Base-by-base conservation (phyloP, 2,888 invertebrate species). In the Diarsia mendica region DNA sequence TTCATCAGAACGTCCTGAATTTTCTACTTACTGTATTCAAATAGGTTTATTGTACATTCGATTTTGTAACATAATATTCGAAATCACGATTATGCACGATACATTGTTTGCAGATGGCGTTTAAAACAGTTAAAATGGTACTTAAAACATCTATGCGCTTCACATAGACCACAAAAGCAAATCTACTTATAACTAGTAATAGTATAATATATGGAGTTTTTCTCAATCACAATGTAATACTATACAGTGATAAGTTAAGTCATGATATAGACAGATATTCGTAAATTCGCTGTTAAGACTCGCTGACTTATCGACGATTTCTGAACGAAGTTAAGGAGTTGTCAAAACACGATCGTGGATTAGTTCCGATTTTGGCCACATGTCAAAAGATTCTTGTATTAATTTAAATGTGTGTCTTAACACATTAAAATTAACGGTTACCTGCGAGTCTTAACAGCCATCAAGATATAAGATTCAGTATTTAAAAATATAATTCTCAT, bases 401-500 rank as follows among this genome's bases (percentile, higher is more conserved):
- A 23, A 13, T 55, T 13, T 49, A 15, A 58, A 9, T 18, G 9
- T 18, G 9, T 28, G 28, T 18, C 18, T 28, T 28, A 3, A 58
- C 28, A 28, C 15, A 28, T 28, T 28, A 3, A 60, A 28, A 33
- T 33, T 18, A 60, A 9, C 1, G 4, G 9, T 10, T 10, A 60
- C 10, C 60, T 71, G 71, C 71, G 51, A 82, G 71, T 48, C 61
- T 33, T 15, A 84, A 66, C 85, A 72, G 64, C 44, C 51, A 55
- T 65, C 39, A 73, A 63, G 71, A 73, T 70, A 72, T 55, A 85
- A 74, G 78, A 77, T 82, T 74, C 73, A 75, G 64, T 85, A 82
- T 87, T 84, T 65, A 79, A 86, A 86, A 80, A 88, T 88, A 85
- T 81, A 86, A 65, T 85, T 82, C 77, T 77, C 78, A 85, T 80